Evolutionary conservation across 2,888 invertebrate species (phyloP).

Genomic region (Orthonevra nobilis): DNA sequence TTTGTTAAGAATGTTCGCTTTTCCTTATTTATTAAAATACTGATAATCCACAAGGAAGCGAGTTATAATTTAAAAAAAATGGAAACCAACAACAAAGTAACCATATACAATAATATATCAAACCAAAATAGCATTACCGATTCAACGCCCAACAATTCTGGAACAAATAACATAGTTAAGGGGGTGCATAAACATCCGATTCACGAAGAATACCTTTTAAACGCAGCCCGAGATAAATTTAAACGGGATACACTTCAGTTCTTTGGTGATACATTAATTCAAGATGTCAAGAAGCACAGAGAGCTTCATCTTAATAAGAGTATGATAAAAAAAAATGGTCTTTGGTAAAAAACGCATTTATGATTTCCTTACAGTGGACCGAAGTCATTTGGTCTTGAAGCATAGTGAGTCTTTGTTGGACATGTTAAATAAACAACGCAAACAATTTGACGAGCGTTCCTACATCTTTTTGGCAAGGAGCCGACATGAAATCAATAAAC

Average conservation of each 20-base stretch:
- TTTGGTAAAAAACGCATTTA: neutral
- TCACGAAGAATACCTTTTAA: slow-evolving; percentile 33
- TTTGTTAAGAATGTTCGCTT: too few relatives aligned
- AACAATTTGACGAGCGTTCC: slow-evolving; percentile 17
- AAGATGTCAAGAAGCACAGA: slow-evolving; percentile 16
- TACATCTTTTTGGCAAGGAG: slow-evolving; percentile 15
- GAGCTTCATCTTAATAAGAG: slow-evolving; percentile 1
- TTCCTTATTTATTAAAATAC: too few relatives aligned
- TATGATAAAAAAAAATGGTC: neutral
- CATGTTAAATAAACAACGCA: slow-evolving; percentile 4
- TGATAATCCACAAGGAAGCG: too few relatives aligned
- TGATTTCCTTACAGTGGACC: slow-evolving; percentile 20
- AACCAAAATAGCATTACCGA: too few relatives aligned
- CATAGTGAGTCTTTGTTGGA: slow-evolving; percentile 28
- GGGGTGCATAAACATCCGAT: neutral
- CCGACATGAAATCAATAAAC: slow-evolving; percentile 10
- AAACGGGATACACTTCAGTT: slow-evolving; percentile 32
- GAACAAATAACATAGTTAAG: too few relatives aligned
- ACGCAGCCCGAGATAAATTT: slow-evolving; percentile 24
- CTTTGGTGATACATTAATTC: slow-evolving; percentile 4
- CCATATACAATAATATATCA: too few relatives aligned
- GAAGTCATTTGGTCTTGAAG: slow-evolving; percentile 1
- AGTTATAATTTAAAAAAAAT: too few relatives aligned
- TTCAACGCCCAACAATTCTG: too few relatives aligned
- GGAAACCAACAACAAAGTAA: too few relatives aligned